Base-by-base conservation (phyloP, 2,113 vertebrate genomes). In the Microcebus murinus region DNA sequence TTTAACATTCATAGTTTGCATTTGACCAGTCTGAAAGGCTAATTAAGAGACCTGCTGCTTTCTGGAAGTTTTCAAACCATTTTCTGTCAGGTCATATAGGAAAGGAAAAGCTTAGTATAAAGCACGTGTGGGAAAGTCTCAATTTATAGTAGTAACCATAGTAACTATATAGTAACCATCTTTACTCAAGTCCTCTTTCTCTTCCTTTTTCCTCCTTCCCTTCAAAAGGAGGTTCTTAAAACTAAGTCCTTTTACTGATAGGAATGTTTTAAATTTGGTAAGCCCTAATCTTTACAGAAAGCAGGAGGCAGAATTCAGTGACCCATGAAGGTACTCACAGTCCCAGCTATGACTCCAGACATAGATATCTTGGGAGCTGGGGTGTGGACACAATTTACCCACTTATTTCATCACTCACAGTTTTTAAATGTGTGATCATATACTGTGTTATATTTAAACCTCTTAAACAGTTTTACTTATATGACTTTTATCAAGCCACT, bases 151-250 rank as follows among this genome's bases (percentile, higher is more conserved):
- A 23, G 45, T 45, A 48, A 48, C 9, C 42, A 42, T 42, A 42
- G 42, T 42, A 42, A 42, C 42, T 42, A 42, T 42, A 42, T 42
- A 42, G 42, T 89, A 17, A 55, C 23, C 15, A 42, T 93, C 21
- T 7, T 74, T 74, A n/a, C 45, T 73, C 0, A 36, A n/a, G 61
- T 74, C 23, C 1, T 90, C 59, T 71, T 81, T 57, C 34, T 90
- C 25, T 14, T 91, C 23, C 6, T 50, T n/a, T 84, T 48, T 34
- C 71, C 76, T 50, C 42, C 61, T 57, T 57, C 13, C n/a, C 73
- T 93, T 96, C 50, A 29, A 71, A 95, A 86, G 73, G 68, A 67
- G 14, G 5, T 82, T 92, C 65, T 76, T 91, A 63, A 94, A 82
- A 76, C 57, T 7, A 52, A 42, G 10, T 70, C 42, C 57, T 90